Conservation (phyloP, 2,113 vertebrate genomes). For the Coracopsis vasa region DNA sequence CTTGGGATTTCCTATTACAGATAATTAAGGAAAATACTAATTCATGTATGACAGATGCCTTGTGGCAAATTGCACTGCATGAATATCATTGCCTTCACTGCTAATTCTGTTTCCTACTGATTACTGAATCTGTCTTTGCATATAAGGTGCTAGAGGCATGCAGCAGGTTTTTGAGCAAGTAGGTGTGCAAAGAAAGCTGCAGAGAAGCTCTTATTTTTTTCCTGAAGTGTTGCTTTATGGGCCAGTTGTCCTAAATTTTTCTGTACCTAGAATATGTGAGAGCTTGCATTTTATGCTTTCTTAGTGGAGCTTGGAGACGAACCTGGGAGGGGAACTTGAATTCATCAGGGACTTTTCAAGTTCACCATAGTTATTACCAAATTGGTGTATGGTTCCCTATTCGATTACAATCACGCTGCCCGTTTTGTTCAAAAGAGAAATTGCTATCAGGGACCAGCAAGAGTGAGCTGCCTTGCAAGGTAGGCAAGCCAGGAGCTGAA, state of each 20-base stretch:
- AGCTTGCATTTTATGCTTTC: not conserved
- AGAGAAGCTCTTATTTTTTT: not conserved
- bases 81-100: conserved; percentile 18
- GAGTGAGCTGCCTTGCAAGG: not conserved
- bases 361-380: not conserved
- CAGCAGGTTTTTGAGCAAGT: not conserved
- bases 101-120: conserved; percentile 18
- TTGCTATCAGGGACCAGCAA: not conserved
- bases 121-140: not conserved
- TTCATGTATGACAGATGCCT: conserved; percentile 43
- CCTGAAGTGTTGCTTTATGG: not conserved
- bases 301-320: not conserved
- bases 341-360: not conserved
- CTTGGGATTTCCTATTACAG: conserved; percentile 54
- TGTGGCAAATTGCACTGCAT: conserved; percentile 20
- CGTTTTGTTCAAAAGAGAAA: not conserved
- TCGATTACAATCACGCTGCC: not conserved
- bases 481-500: not conserved
- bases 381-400: not conserved
- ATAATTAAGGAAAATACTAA: conserved; percentile 63
- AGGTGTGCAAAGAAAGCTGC: not conserved
- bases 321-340: not conserved
- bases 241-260: not conserved
- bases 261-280: not conserved
- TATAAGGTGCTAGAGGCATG: not conserved